Evolutionary conservation across 2,888 invertebrate genomes (phyloP).

Genomic region (Caenorhabditis macrosperma): DNA sequence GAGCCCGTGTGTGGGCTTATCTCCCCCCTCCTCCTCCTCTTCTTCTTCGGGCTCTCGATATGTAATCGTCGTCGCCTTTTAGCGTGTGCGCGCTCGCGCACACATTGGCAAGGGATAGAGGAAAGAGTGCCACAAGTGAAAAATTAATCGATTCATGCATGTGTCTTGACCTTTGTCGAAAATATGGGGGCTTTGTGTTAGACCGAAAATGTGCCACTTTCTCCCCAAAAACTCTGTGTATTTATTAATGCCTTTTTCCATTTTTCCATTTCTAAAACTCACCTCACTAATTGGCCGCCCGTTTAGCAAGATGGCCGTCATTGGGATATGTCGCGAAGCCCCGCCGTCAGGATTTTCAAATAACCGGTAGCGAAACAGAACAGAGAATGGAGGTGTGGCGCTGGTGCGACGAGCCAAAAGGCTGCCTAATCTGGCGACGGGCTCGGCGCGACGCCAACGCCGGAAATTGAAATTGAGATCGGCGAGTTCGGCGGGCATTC

Average conservation of each 20-base stretch:
- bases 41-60: constrained; percentile 12
- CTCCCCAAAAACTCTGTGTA: no score
- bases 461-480: constrained; percentile 44
- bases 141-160: constrained; percentile 54
- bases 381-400: neutral
- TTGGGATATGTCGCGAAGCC: constrained; percentile 9
- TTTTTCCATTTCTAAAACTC: neutral
- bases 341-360: constrained; percentile 4
- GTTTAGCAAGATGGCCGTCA: constrained; percentile 28
- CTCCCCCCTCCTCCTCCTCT: constrained; percentile 29
- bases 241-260: neutral
- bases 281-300: constrained; percentile 12
- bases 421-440: constrained; percentile 23
- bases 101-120: neutral
- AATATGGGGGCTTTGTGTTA: no score
- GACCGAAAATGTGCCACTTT: no score
- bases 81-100: no score
- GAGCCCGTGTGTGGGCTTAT: constrained; percentile 32
- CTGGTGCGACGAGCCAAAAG: constrained; percentile 10
- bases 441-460: constrained; percentile 6
- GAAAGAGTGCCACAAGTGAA: neutral
- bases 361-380: constrained; percentile 17
- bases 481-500: no score
- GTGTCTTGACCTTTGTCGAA: no score
- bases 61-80: constrained; percentile 40